Evolutionary conservation across 1,140 invertebrate species (phyloP), one percentile per base, ranked within the genome.

Genomic region (Meloidogyne chitwoodi): DNA sequence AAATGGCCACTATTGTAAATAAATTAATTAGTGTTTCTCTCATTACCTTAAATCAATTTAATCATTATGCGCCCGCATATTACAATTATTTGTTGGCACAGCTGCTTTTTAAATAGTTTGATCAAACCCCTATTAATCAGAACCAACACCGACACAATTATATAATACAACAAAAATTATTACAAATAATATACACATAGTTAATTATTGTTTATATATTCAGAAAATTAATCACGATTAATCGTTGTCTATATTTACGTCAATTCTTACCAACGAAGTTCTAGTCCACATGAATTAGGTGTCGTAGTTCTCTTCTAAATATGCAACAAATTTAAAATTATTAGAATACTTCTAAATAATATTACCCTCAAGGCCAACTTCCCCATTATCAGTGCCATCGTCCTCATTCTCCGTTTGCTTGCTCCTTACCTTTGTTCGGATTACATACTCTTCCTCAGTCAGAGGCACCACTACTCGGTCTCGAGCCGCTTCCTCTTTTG

Each of bases 391-490:
- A 56, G 48, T n/a, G 48, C 48, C 48, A 38, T 38, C 34, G 19
- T 8, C 48, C n/a, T 56, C 48, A 1, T 56, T 22, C 48, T n/a
- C n/a, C 48, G 19, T 8, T 22, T n/a, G 48, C 16, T n/a, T 2
- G 6, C 48, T 22, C 24, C 77, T 79, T 16, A 38, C 63, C 22
- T 63, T 74, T 16, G 93, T 93, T 88, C 96, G 96, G 84, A 96
- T 93, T 88, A 94, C 94, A 88, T 99, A 99, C 88, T 99, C 97
- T 90, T 98, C 95, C 83, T 98, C 89, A 1, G 96, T 99, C 74
- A 93, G 91, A 29, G 96, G 97, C 77, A 99, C 96, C 34, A 92
- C 92, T 67, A 99, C 96, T 80, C 94, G 93, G 89, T 99, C 97
- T 76, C 93, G 93, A 86, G 95, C 94, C 0, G 97, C 96, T 83